A percentile compares a stretch with the other conserved stretches of the same genome.
phyloP scores from a whole-genome alignment of 35 echinoderm and acorn worm genomes.

The Ophiothrix spiculata region DNA sequence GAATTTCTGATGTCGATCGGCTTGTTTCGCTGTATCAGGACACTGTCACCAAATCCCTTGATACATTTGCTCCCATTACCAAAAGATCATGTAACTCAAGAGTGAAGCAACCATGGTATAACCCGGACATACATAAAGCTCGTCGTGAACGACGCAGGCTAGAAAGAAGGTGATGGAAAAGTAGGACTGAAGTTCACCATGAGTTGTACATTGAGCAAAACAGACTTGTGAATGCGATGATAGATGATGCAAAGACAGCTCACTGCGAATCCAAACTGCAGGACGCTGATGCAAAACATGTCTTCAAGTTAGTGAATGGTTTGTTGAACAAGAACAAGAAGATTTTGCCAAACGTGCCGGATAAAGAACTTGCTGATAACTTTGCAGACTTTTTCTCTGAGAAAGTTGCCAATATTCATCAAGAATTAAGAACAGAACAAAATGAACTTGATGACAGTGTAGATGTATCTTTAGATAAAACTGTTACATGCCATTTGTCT shows the following conservation, averaged over 20 bases:
- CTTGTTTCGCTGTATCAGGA: not conserved
- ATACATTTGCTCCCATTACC: not conserved
- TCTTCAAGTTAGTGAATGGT: not conserved
- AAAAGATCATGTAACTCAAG: not conserved
- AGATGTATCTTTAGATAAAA: not conserved
- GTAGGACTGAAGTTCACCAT: not conserved
- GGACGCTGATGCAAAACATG: not conserved
- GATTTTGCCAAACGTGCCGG: not conserved
- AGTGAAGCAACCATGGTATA: slow-evolving; percentile 3
- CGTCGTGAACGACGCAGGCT: slow-evolving; percentile 16
- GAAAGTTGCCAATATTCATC: not conserved
- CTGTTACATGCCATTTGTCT: not conserved
- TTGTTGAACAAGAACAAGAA: not conserved
- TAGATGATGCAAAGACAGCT: not conserved
- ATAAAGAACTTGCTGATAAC: not conserved
- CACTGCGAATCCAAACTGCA: not conserved
- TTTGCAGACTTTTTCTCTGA: not conserved
- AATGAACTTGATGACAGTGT: not conserved
- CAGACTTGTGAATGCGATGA: slow-evolving; percentile 3
- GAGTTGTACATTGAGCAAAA: slow-evolving; percentile 12
- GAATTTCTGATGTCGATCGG: not conserved
- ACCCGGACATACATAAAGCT: slow-evolving; percentile 11
- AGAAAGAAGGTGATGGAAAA: not conserved
- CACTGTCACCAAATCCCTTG: not conserved
- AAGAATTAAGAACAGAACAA: not conserved